Conservation (phyloP, 2,888 invertebrate genomes). For the Pollenia labialis region DNA sequence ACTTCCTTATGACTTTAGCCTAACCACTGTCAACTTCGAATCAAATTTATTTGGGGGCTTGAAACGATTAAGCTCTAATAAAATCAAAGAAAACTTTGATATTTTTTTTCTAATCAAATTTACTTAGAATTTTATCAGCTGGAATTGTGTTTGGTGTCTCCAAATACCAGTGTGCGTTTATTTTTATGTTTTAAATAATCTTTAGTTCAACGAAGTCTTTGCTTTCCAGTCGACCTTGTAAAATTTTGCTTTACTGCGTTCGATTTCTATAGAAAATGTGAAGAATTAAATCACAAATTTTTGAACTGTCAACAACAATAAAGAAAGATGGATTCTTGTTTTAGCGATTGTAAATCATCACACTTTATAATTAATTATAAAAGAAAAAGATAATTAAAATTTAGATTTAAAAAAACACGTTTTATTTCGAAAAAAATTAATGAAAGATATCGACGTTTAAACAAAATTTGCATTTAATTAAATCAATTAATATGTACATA, state of each 20-base stretch:
- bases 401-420: slow-evolving; percentile 43
- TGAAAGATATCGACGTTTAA: slow-evolving; percentile 6
- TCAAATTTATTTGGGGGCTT: too few species aligned
- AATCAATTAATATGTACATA: slow-evolving; percentile 47
- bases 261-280: background rate
- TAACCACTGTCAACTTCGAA: too few species aligned
- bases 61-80: too few species aligned
- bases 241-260: slow-evolving; percentile 20
- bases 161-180: too few species aligned
- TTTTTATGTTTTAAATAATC: background rate
- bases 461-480: slow-evolving; percentile 56
- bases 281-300: slow-evolving; percentile 9
- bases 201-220: background rate
- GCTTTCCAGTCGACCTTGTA: slow-evolving; percentile 36
- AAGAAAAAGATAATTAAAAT: slow-evolving; percentile 5
- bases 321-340: slow-evolving; percentile 21
- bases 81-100: too few species aligned
- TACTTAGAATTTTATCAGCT: too few species aligned
- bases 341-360: slow-evolving; percentile 5
- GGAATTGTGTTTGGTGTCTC: too few species aligned
- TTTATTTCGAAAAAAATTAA: background rate
- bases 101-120: too few species aligned
- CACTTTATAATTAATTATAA: background rate
- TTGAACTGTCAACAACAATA: slow-evolving; percentile 27
- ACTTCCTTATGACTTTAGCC: slow-evolving; percentile 17